Evolutionary conservation across 2,888 invertebrate genomes (phyloP).

Genomic region (Endotricha flammealis): DNA sequence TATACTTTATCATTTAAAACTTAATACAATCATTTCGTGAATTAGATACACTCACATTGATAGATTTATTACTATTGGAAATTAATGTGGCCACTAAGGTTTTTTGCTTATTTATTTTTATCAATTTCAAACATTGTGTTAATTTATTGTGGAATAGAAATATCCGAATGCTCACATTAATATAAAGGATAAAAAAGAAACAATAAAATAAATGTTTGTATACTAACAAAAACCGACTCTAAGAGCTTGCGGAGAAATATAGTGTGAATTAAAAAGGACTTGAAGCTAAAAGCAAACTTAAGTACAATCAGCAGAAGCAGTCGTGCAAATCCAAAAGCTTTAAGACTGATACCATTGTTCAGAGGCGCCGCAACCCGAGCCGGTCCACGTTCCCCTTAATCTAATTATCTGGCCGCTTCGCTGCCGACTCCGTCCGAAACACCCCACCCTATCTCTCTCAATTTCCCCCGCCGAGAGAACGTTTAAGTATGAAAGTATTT

Average conservation of each 20-base stretch:
- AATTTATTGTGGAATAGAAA: no score
- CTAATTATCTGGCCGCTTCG: slow-evolving; percentile 71
- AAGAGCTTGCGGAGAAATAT: slow-evolving; percentile 2
- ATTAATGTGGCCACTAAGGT: no score
- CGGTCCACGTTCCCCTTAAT: slow-evolving; percentile 62
- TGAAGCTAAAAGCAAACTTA: slow-evolving; percentile 29
- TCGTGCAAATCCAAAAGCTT: slow-evolving; percentile 53
- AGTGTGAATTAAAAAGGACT: slow-evolving; percentile 16
- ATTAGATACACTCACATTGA: no score
- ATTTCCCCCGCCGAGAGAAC: slow-evolving; percentile 47
- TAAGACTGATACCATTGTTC: slow-evolving; percentile 60
- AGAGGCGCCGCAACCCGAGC: slow-evolving; percentile 46
- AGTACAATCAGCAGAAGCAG: slow-evolving; percentile 40
- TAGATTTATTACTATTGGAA: no score
- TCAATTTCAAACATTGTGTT: no score
- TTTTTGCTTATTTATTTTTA: no score
- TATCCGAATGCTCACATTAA: no score
- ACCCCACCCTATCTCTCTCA: slow-evolving; percentile 47
- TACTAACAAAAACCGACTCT: not conserved
- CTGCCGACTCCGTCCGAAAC: slow-evolving; percentile 51
- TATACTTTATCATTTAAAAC: no score
- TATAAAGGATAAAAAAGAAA: no score
- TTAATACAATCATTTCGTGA: no score
- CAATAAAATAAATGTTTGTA: not conserved
- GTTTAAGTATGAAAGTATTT: slow-evolving; percentile 54